Evolutionary conservation across 2,797 vertebrate species (phyloP).

Genomic region (Siniperca obscura): DNA sequence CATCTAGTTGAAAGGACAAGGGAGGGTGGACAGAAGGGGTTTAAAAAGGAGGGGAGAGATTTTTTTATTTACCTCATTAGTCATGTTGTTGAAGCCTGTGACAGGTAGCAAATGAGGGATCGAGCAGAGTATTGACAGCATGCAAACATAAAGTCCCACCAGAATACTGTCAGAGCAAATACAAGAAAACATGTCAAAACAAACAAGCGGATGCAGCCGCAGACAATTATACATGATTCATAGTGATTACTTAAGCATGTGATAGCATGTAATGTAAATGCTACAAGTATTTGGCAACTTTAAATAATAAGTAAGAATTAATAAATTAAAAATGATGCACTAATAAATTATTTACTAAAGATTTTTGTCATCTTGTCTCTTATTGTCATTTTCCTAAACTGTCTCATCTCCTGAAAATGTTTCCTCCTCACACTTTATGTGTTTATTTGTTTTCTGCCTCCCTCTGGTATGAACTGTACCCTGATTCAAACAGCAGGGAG

Average conservation of each 20-base stretch:
- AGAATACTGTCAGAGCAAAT: background rate
- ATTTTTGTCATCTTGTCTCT: background rate
- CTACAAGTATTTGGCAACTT: background rate
- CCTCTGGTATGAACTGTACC: slow-evolving; percentile 26
- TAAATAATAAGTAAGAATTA: background rate
- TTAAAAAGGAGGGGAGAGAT: slow-evolving; percentile 28
- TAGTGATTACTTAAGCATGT: background rate
- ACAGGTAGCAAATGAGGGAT: slow-evolving; percentile 54
- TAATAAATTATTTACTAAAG: background rate
- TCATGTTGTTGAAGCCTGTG: slow-evolving; percentile 61
- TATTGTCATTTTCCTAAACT: background rate
- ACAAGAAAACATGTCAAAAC: slow-evolving; percentile 10
- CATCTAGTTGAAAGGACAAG: slow-evolving; percentile 55
- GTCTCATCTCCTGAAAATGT: background rate
- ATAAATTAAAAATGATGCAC: background rate
- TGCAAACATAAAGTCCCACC: background rate
- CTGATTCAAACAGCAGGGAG: slow-evolving; percentile 37
- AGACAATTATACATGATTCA: slow-evolving; percentile 16
- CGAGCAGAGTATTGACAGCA: slow-evolving; percentile 17
- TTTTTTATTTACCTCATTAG: slow-evolving; percentile 71
- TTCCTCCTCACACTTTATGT: slow-evolving; percentile 12
- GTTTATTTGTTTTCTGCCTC: slow-evolving; percentile 49
- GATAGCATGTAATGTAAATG: background rate
- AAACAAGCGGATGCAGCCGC: background rate
- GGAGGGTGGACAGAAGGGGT: slow-evolving; percentile 3